Conservation (phyloP, 2,113 vertebrate species). For the Porphyrio hochstetteri region DNA sequence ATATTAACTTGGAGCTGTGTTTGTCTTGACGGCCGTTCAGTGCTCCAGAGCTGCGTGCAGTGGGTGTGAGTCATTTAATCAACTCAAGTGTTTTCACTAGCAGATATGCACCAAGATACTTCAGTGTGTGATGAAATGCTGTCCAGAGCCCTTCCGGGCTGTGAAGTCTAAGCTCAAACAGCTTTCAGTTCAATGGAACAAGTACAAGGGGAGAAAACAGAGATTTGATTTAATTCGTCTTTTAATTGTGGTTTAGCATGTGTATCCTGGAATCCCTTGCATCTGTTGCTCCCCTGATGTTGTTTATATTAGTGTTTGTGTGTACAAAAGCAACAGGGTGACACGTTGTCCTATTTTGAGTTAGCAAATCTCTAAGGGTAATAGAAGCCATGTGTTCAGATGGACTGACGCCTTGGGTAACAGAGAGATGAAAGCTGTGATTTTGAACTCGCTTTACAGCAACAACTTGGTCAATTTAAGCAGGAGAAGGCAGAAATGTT, state of each 20-base stretch:
- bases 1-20: conserved; percentile 3
- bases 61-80: not conserved
- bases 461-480: not conserved
- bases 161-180: conserved; percentile 1
- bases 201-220: not conserved
- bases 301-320: not conserved
- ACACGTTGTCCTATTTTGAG: not conserved
- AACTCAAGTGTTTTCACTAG: not conserved
- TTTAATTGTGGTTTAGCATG: not conserved
- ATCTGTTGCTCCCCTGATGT: not conserved
- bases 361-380: not conserved
- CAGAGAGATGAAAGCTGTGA: not conserved
- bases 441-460: not conserved
- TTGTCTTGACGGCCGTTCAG: not conserved
- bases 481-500: not conserved
- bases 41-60: not conserved
- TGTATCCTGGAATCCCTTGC: not conserved
- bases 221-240: not conserved
- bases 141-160: not conserved
- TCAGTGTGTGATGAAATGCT: not conserved
- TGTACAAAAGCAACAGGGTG: not conserved
- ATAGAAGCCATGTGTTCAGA: not conserved
- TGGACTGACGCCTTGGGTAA: not conserved
- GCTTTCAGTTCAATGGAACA: not conserved
- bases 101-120: not conserved